These are phyloP conservation scores for Pantherophis guttatus DNA, from an alignment of 2,113 vertebrate genomes.

Conservation along the genomic window DNA sequence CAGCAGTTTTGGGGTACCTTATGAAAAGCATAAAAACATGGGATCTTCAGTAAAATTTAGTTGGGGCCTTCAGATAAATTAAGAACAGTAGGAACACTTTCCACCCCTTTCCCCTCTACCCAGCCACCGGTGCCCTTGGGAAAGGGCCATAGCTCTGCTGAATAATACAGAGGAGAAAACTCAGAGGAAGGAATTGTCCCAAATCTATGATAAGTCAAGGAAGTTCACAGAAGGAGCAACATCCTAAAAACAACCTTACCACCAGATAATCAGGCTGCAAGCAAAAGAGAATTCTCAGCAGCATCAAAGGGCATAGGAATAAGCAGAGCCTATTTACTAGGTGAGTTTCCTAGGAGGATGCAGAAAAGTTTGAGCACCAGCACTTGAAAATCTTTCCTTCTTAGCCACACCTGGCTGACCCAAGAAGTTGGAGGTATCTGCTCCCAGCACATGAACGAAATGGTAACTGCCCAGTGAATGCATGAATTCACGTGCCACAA, in stretches of 20 bases:
- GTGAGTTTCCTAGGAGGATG: neutral
- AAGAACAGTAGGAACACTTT: neutral
- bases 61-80: neutral
- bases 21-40: neutral
- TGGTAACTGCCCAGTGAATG: neutral
- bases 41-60: neutral
- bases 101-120: neutral
- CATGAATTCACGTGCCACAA: neutral
- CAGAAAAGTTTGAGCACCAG: neutral
- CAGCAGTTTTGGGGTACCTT: neutral
- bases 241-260: neutral
- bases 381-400: neutral
- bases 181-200: neutral
- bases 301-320: neutral
- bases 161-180: neutral
- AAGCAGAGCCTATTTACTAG: neutral
- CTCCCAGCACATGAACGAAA: neutral
- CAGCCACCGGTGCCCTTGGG: neutral
- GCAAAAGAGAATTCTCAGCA: neutral
- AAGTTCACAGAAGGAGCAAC: neutral
- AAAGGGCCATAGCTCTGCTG: neutral
- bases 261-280: neutral
- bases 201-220: neutral
- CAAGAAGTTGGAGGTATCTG: neutral
- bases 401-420: neutral